Percentiles rank a stretch among this genome's conserved stretches.
These are phyloP conservation scores for Phaethornis superciliosus DNA, from an alignment of 2,113 vertebrate species.

Conservation along the genomic window DNA sequence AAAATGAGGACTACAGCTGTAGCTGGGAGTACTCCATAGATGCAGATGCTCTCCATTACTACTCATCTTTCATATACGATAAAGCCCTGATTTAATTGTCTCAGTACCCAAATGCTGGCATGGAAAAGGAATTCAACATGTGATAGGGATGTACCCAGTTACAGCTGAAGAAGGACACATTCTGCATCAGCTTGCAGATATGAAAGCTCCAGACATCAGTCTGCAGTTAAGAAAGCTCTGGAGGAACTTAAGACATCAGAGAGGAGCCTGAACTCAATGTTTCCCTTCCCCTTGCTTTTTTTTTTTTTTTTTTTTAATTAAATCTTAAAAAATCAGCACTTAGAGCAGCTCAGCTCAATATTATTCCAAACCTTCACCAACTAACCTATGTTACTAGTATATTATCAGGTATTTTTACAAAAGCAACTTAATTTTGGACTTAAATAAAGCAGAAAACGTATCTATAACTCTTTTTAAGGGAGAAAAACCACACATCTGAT, in stretches of 20 bases:
- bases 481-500: not conserved
- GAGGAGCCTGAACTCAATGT: not conserved
- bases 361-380: not conserved
- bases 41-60: not conserved
- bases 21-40: too few species aligned
- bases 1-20: not conserved
- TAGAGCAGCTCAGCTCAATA: not conserved
- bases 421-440: not conserved
- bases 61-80: not conserved
- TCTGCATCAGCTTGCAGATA: not conserved
- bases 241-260: not conserved
- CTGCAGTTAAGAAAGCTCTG: not conserved
- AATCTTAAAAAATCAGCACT: not conserved
- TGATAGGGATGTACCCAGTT: not conserved
- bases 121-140: not conserved
- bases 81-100: not conserved
- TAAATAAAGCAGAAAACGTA: not conserved
- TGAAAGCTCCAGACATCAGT: too few species aligned
- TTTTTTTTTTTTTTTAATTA: too few species aligned
- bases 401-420: not conserved
- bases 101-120: not conserved
- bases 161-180: not conserved
- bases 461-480: not conserved
- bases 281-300: not conserved
- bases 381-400: not conserved